Conservation (phyloP, 2,888 invertebrate genomes). For the Minunthozetes semirufus region DNA sequence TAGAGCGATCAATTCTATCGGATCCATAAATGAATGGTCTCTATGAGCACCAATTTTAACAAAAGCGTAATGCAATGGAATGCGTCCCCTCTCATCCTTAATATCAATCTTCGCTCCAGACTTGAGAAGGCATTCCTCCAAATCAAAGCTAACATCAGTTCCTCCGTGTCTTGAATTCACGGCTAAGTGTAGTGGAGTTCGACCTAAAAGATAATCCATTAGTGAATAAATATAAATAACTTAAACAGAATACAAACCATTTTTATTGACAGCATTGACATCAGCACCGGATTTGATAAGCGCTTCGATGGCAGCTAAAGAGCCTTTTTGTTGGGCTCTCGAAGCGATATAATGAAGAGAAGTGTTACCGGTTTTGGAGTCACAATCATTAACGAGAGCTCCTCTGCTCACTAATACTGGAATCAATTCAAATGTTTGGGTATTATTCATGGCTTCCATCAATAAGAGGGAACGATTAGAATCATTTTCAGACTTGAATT, state of each 20-base stretch:
- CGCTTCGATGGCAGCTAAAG: conserved; percentile 44
- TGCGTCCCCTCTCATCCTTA: conserved; percentile 47
- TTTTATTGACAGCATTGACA: conserved; percentile 44
- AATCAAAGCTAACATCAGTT: conserved; percentile 50
- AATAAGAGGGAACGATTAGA: conserved; percentile 42
- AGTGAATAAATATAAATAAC: background rate
- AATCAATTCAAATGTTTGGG: conserved; percentile 9
- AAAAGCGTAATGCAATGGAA: conserved; percentile 53
- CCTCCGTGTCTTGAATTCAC: conserved; percentile 49
- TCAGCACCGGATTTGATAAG: conserved; percentile 46
- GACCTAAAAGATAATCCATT: conserved; percentile 35
- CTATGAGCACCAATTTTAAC: conserved; percentile 46
- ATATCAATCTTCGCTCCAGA: conserved; percentile 48
- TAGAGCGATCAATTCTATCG: conserved; percentile 50
- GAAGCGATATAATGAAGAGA: conserved; percentile 47
- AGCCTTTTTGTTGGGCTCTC: conserved; percentile 34
- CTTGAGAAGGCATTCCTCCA: conserved; percentile 50
- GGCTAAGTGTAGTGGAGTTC: conserved; percentile 52
- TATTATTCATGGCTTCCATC: conserved; percentile 38
- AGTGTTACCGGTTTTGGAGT: conserved; percentile 43
- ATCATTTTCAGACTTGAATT: conserved; percentile 44
- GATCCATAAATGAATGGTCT: conserved; percentile 45
- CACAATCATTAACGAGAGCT: conserved; percentile 46
- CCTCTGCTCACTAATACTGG: conserved; percentile 45
- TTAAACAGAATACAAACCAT: conserved; percentile 35